Evolutionary conservation across 2,888 invertebrate species (phyloP).

Genomic region (Sarcophaga rosellei): DNA sequence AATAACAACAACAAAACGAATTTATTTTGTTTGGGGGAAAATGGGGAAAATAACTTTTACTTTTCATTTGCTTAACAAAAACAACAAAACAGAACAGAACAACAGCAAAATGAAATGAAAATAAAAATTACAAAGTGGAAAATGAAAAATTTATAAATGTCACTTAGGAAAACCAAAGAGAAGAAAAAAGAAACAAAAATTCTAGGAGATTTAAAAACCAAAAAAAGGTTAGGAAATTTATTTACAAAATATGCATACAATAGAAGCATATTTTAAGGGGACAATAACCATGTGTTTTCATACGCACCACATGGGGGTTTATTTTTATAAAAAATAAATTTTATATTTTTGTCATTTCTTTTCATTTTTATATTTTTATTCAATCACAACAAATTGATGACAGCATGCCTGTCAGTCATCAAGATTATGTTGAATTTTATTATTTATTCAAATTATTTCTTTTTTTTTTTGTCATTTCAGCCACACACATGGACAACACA

Average conservation of each 20-base stretch:
- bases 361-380: conserved; percentile 5
- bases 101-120: not conserved
- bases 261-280: too few relatives aligned
- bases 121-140: too few relatives aligned
- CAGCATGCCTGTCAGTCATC: conserved; percentile 31
- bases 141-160: conserved; percentile 36
- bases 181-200: too few relatives aligned
- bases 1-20: not conserved
- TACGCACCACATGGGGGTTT: too few relatives aligned
- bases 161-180: not conserved
- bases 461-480: not conserved
- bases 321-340: not conserved
- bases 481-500: not conserved
- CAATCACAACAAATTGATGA: conserved; percentile 37
- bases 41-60: conserved; percentile 29
- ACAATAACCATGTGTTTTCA: too few relatives aligned
- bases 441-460: not conserved
- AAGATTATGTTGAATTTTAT: not conserved
- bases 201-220: too few relatives aligned
- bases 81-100: not conserved
- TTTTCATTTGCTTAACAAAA: conserved; percentile 8
- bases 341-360: not conserved
- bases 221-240: too few relatives aligned
- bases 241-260: too few relatives aligned
- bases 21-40: not conserved